Evolutionary conservation across 2,888 invertebrate genomes (phyloP).

Genomic region (Belgica antarctica): DNA sequence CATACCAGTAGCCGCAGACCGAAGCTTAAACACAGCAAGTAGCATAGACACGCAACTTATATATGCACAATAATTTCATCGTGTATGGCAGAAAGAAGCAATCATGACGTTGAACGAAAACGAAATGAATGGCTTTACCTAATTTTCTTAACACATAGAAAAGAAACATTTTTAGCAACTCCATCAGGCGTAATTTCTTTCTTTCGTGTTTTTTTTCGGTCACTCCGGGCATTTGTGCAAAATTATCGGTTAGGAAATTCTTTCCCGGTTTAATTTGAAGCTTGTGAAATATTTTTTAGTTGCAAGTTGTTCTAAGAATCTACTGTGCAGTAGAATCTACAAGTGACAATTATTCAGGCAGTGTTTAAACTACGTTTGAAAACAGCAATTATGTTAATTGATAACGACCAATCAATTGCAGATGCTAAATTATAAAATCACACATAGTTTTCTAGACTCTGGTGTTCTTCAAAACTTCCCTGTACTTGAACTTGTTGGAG

Average conservation of each 20-base stretch:
- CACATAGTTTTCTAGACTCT: no score
- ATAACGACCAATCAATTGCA: no score
- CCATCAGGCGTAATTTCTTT: not conserved
- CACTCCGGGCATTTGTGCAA: slow-evolving; percentile 25
- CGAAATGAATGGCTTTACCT: no score
- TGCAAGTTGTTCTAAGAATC: not conserved
- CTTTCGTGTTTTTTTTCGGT: slow-evolving; percentile 2
- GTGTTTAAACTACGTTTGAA: no score
- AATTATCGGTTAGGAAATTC: not conserved
- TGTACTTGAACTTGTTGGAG: no score
- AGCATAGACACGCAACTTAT: not conserved
- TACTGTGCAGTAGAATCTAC: not conserved
- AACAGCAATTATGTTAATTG: not conserved
- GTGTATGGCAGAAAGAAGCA: slow-evolving; percentile 30
- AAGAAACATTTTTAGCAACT: slow-evolving; percentile 1
- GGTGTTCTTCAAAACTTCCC: no score
- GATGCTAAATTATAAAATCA: no score
- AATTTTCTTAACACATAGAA: slow-evolving; percentile 35
- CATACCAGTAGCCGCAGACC: not conserved
- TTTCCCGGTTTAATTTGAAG: not conserved
- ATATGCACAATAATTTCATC: not conserved
- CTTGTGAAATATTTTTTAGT: not conserved
- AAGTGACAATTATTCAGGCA: not conserved
- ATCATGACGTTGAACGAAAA: slow-evolving; percentile 11
- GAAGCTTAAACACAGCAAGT: slow-evolving; percentile 25